These are phyloP conservation scores for Apteryx owenii DNA, from an alignment of 2,113 vertebrate species.

Conservation along the genomic window DNA sequence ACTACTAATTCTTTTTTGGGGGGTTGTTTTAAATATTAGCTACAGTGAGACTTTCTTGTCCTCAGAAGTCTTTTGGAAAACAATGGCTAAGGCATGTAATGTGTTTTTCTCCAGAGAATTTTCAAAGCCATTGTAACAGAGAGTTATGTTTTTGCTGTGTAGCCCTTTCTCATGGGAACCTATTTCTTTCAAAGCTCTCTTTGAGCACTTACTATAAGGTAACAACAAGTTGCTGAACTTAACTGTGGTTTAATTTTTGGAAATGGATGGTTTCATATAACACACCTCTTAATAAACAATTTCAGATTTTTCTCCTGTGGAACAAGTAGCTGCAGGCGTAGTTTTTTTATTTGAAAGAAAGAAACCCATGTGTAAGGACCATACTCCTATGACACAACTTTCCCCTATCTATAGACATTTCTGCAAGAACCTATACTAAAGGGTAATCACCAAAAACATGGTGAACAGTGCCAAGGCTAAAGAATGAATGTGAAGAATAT, in stretches of 20 bases:
- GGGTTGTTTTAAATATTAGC: background rate
- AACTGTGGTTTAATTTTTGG: too few species aligned
- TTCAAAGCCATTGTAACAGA: background rate
- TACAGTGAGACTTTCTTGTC: background rate
- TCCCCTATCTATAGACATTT: background rate
- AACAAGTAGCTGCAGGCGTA: background rate
- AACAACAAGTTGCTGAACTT: background rate
- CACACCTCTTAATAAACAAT: background rate
- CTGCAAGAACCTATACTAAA: background rate
- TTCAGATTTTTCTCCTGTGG: background rate
- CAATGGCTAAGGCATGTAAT: background rate
- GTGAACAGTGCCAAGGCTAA: background rate
- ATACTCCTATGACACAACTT: background rate
- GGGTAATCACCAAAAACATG: background rate
- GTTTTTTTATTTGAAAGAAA: background rate
- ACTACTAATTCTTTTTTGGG: background rate
- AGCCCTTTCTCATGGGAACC: background rate
- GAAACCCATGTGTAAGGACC: background rate
- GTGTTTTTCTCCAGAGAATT: background rate
- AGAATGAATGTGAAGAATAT: background rate
- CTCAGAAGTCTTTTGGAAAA: background rate
- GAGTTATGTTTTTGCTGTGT: background rate
- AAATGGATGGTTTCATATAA: background rate
- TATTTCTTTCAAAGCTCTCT: background rate
- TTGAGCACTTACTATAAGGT: background rate